These are phyloP conservation scores for Omphaloscelis lunosa DNA, from an alignment of 2,888 invertebrate species.

Conservation along the genomic window DNA sequence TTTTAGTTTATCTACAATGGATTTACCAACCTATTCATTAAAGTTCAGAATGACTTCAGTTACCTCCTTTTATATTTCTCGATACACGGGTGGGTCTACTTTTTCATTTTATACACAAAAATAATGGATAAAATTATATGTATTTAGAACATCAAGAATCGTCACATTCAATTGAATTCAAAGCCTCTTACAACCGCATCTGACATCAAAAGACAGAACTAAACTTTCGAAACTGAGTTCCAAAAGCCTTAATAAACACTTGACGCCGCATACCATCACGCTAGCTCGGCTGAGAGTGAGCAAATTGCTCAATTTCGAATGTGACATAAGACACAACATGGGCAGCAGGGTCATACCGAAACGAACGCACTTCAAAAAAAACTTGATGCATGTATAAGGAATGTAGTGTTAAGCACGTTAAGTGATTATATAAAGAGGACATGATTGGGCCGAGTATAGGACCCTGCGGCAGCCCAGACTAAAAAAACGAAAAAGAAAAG, in stretches of 20 bases:
- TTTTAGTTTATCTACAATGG: slow-evolving; percentile 18
- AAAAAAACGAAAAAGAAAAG: background rate
- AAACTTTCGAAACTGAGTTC: slow-evolving; percentile 54
- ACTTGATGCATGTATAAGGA: slow-evolving; percentile 10
- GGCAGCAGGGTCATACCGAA: slow-evolving; percentile 9
- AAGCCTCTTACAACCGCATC: slow-evolving; percentile 8
- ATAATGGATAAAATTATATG: slow-evolving; percentile 6
- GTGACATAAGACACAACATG: slow-evolving; percentile 52
- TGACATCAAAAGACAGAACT: slow-evolving; percentile 11
- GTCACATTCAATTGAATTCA: slow-evolving; percentile 14
- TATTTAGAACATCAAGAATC: slow-evolving; percentile 22
- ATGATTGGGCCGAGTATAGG: slow-evolving; percentile 4
- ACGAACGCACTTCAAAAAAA: slow-evolving; percentile 10
- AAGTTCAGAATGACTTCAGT: background rate
- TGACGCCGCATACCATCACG: slow-evolving; percentile 46
- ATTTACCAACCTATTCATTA: background rate
- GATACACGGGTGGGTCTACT: background rate
- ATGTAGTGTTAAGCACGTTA: background rate
- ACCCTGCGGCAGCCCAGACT: background rate
- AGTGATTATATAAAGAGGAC: slow-evolving; percentile 3
- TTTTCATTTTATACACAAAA: background rate
- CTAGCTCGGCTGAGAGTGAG: slow-evolving; percentile 32
- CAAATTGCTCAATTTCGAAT: slow-evolving; percentile 56
- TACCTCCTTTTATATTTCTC: background rate
- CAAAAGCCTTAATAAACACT: slow-evolving; percentile 40